These are phyloP conservation scores for Dolichoris vasculosae DNA, from an alignment of 1,140 invertebrate genomes.

Conservation along the genomic window DNA sequence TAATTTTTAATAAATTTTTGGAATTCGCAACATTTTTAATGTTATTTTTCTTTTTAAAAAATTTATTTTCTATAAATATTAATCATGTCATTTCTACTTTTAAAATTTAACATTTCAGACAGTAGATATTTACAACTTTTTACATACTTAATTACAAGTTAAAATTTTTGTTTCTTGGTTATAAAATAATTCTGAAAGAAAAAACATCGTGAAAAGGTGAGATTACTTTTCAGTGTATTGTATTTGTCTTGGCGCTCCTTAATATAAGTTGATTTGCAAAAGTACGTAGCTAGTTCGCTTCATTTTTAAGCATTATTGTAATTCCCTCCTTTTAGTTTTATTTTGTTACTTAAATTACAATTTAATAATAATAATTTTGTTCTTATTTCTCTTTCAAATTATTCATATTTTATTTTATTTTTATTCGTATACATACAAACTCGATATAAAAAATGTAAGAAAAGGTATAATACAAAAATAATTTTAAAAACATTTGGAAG, in stretches of 20 bases:
- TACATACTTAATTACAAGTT: slow-evolving; percentile 49
- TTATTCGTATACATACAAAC: no score
- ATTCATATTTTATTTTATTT: no score
- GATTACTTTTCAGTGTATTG: slow-evolving; percentile 66
- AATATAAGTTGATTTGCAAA: slow-evolving; percentile 61
- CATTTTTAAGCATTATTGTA: no score
- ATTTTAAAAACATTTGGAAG: no score
- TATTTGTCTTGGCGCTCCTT: slow-evolving; percentile 62
- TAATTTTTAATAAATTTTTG: background rate
- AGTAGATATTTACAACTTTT: background rate
- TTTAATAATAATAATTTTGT: no score
- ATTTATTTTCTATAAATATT: no score
- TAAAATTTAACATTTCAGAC: slow-evolving; percentile 24
- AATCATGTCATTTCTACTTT: background rate
- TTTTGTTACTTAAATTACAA: no score
- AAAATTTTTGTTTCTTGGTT: background rate
- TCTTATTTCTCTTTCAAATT: no score
- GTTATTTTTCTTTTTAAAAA: background rate
- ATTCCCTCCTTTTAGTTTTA: no score
- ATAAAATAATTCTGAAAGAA: slow-evolving; percentile 46
- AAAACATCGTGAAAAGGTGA: slow-evolving; percentile 65
- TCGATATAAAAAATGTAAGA: no score
- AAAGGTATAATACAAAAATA: no score
- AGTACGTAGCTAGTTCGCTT: slow-evolving; percentile 62
- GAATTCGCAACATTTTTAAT: background rate